A percentile compares a stretch with the other conserved stretches of the same genome.
Conservation (phyloP, 2,888 invertebrate species). For the Phytoseiulus persimilis region DNA sequence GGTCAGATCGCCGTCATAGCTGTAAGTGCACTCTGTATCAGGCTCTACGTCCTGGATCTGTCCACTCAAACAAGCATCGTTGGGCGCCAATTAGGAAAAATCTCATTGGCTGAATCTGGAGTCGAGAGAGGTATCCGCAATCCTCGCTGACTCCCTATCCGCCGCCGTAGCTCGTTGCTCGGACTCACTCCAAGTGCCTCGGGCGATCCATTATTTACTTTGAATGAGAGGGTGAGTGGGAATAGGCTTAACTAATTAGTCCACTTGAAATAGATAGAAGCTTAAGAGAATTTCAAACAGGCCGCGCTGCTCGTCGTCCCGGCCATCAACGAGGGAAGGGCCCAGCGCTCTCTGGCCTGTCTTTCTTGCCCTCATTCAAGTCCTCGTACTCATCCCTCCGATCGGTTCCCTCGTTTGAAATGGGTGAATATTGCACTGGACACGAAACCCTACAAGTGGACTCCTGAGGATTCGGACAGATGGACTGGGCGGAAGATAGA, state of each 20-base stretch:
- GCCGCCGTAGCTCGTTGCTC: background rate
- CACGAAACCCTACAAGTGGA: slow-evolving; percentile 5
- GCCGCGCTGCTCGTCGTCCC: background rate
- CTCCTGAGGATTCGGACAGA: background rate
- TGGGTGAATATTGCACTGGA: background rate
- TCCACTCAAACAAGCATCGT: background rate
- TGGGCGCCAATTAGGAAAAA: background rate
- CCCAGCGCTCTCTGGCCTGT: background rate
- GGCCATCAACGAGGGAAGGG: background rate
- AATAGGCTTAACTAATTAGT: slow-evolving; percentile 5
- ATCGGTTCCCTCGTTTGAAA: background rate
- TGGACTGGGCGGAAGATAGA: background rate
- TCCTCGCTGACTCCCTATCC: background rate
- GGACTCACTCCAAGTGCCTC: background rate
- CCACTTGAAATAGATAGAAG: slow-evolving; percentile 5
- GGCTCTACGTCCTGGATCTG: background rate
- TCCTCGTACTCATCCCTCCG: background rate
- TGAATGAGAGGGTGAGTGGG: background rate
- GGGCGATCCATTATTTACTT: slow-evolving; percentile 5
- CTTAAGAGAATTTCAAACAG: slow-evolving; percentile 5
- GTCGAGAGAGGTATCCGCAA: background rate
- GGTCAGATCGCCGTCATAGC: too few relatives aligned
- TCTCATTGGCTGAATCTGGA: background rate
- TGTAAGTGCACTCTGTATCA: background rate
- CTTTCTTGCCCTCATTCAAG: background rate